Evolutionary conservation across 1,140 invertebrate genomes (phyloP), one percentile per base, ranked within the genome.

Genomic region (Holcopasites calliopsidis): DNA sequence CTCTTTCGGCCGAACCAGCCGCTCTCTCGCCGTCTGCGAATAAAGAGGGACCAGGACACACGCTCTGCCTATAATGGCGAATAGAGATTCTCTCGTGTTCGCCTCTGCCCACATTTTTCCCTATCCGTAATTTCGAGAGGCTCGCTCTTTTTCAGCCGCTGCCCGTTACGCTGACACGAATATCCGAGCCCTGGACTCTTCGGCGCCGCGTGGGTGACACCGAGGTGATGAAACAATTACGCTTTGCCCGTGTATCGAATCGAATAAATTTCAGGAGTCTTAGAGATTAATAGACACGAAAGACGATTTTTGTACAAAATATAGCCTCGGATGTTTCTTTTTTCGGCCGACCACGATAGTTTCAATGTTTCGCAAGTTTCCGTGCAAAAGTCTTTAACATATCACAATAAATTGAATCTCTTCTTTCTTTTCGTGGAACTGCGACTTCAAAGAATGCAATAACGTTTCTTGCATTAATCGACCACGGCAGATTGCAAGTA

Each of bases 1-100:
- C 77, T 74, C 79, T 80, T 73, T 80, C 42, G 42, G 21, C 8
- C 21, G 16, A 18, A n/a, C 44, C 13, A 1, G 26, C 21, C 35
- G 47, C 11, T 13, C 35, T n/a, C 35, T 31, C 42, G 1, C 26
- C 16, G n/a, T 50, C 21, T 50, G 62, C 13, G 26, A 3, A 16
- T 8, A 13, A 8, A 3, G 21, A 31, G 47, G 4, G 11, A 26
- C 1, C 52, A 33, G 44, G 8, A 42, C 47, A 21, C 49, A 23
- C 60, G n/a, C 8, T 18, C 42, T 16, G 18, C 5, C 21, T 7
- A 55, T 54, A 73, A 73, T 66, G 38, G 61, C 38, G 49, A 35
- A 73, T 73, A 64, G 38, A 55, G 71, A 73, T 66, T 73, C 71
- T 55, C 72, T 31, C 42, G 33, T 16, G n/a, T 31, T 40, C 62